Evolutionary conservation across 2,797 vertebrate species (phyloP).

Genomic region (Oophaga sylvatica): DNA sequence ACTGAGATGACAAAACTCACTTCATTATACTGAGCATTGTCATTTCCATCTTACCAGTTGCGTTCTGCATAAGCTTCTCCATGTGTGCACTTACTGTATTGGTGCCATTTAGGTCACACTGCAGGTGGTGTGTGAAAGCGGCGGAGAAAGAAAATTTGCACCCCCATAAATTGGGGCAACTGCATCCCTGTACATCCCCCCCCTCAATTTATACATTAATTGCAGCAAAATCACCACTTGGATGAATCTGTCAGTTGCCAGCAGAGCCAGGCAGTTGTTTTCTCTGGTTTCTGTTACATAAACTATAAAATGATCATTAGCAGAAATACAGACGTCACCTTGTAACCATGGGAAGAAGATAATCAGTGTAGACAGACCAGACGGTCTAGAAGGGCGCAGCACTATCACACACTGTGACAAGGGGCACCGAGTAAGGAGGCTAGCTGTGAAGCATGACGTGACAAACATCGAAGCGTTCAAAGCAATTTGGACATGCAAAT

Average conservation of each 20-base stretch:
- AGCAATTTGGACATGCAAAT: slow-evolving; percentile 21
- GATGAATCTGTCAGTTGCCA: background rate
- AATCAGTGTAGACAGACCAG: background rate
- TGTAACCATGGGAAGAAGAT: slow-evolving; percentile 28
- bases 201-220: background rate
- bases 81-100: too few relatives aligned
- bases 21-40: too few relatives aligned
- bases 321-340: slow-evolving; percentile 22
- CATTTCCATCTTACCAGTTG: too few relatives aligned
- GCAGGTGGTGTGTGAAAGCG: too few relatives aligned
- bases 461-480: slow-evolving; percentile 14
- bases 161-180: too few relatives aligned
- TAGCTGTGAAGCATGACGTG: background rate
- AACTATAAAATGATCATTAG: slow-evolving; percentile 9
- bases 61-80: too few relatives aligned
- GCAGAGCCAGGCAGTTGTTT: background rate
- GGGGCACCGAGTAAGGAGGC: background rate
- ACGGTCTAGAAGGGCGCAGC: slow-evolving; percentile 3
- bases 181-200: too few relatives aligned
- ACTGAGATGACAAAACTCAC: too few relatives aligned
- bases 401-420: slow-evolving; percentile 7
- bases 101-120: too few relatives aligned
- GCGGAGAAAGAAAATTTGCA: too few relatives aligned
- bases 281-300: background rate
- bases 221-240: background rate